phyloP scores from a whole-genome alignment of 2,797 vertebrate species.

The Gorsachius magnificus region DNA sequence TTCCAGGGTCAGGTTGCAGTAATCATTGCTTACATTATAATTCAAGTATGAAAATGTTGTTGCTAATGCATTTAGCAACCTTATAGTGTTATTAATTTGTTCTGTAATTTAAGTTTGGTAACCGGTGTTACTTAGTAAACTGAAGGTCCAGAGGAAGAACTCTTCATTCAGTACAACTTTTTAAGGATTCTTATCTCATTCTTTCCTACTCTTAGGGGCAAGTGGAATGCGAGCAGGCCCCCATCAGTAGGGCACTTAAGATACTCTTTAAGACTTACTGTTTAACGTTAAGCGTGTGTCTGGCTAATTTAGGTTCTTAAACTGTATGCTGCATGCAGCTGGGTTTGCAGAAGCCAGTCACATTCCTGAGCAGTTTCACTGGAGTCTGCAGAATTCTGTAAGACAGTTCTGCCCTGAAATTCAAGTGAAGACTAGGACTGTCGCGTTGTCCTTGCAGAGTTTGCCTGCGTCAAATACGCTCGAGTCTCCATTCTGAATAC shows the following conservation, averaged over 20 bases:
- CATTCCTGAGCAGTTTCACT: neutral
- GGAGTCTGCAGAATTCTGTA: neutral
- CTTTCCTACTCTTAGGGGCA: neutral
- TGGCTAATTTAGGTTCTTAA: neutral
- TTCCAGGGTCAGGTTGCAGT: neutral
- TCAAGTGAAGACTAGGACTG: neutral
- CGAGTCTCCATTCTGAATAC: neutral
- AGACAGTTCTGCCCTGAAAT: neutral
- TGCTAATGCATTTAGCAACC: neutral
- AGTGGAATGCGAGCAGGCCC: neutral
- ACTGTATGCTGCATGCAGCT: neutral
- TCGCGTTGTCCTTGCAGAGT: neutral
- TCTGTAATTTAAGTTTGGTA: neutral
- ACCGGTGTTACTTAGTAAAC: neutral
- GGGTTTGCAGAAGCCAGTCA: neutral
- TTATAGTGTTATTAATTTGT: neutral
- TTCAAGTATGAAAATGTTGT: neutral
- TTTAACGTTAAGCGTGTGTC: neutral
- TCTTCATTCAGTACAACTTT: neutral
- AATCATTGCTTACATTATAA: neutral
- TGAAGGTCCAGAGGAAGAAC: neutral
- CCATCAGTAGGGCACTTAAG: neutral
- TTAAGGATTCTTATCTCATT: conserved; percentile 12
- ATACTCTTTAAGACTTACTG: neutral
- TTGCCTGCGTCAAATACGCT: neutral